Percentiles rank a stretch among this genome's conserved stretches.
These are phyloP conservation scores for Coreius guichenoti DNA, from an alignment of 2,797 vertebrate species.

Conservation along the genomic window DNA sequence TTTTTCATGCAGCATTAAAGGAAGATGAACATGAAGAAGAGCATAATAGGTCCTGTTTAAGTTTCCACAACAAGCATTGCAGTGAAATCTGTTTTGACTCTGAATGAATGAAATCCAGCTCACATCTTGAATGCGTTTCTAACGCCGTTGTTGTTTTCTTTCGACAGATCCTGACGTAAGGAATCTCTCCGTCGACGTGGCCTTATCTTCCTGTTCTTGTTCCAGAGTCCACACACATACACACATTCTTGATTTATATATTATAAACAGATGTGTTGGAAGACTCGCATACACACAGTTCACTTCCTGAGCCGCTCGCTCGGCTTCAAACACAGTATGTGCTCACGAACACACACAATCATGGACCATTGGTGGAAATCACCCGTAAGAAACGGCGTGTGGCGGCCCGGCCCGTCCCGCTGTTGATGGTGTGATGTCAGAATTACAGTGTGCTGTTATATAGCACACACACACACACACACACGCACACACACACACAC, in stretches of 20 bases:
- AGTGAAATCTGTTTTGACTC: neutral
- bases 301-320: conserved; percentile 27
- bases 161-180: conserved; percentile 73
- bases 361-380: conserved; percentile 60
- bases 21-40: neutral
- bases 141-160: conserved; percentile 35
- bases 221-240: conserved; percentile 73
- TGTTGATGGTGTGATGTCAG: conserved; percentile 17
- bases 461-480: conserved; percentile 24
- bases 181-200: conserved; percentile 80
- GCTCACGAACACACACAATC: conserved; percentile 43
- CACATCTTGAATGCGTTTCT: neutral
- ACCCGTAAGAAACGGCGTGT: conserved; percentile 33
- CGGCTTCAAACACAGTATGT: conserved; percentile 54
- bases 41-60: neutral
- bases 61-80: neutral
- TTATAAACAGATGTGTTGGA: conserved; percentile 45
- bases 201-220: conserved; percentile 81
- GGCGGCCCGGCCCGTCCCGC: conserved; percentile 24
- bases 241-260: conserved; percentile 51
- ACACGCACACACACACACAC: conserved; percentile 18
- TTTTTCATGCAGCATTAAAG: no score
- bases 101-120: neutral
- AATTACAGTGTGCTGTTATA: conserved; percentile 48
- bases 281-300: conserved; percentile 40